Conservation (phyloP, 2,113 vertebrate species). For the Callaeas wilsoni region DNA sequence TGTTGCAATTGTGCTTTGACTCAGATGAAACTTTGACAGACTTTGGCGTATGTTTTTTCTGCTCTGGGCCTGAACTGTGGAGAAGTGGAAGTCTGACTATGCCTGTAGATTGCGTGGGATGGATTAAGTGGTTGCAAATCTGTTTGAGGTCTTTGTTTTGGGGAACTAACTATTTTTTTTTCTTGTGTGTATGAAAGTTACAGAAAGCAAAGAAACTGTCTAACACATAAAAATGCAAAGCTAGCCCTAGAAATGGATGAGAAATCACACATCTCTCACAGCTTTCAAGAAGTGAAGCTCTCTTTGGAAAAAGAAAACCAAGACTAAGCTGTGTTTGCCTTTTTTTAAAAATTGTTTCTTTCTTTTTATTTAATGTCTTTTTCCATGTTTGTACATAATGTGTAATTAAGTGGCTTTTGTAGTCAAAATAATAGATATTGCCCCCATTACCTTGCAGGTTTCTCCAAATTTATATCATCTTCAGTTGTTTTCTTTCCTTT, state of each 20-base stretch:
- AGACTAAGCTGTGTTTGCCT: fast-evolving
- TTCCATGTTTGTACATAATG: background rate
- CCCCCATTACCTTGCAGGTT: background rate
- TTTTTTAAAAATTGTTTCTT: background rate
- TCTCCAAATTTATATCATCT: background rate
- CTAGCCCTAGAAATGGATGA: background rate
- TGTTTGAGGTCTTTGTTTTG: background rate
- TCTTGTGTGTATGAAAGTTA: background rate
- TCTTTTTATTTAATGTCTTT: background rate
- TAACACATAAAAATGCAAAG: background rate
- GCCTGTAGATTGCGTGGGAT: background rate
- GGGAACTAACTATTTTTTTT: background rate
- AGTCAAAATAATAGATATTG: constrained; percentile 23
- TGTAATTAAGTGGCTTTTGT: background rate
- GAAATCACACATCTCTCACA: background rate
- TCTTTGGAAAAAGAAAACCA: background rate
- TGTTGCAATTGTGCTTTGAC: fast-evolving
- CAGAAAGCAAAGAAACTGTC: background rate
- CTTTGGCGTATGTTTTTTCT: background rate
- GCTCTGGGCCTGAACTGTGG: background rate
- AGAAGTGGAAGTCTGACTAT: background rate
- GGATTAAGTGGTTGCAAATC: background rate
- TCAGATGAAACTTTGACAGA: background rate
- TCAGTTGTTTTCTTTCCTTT: constrained; percentile 6
- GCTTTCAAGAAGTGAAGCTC: background rate